Evolutionary conservation across 1,140 invertebrate genomes (phyloP).

Genomic region (Temnothorax longispinosus): DNA sequence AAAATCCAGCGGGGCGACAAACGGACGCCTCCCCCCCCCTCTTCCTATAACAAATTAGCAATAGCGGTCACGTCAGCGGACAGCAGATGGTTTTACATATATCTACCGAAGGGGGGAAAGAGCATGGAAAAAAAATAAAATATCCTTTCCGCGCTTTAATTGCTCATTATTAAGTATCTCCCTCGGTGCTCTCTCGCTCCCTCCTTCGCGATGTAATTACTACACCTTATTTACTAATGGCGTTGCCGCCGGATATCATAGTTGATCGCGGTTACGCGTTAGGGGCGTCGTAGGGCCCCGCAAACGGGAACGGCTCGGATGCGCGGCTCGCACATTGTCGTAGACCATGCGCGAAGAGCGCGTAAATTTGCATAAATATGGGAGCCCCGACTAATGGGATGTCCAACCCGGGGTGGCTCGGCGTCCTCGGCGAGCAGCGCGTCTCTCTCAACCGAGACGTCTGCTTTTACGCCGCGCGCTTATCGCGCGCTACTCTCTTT

Average conservation of each 20-base stretch:
- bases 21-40: background rate
- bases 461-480: background rate
- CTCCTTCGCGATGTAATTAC: slow-evolving; percentile 58
- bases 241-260: slow-evolving; percentile 63
- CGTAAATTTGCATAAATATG: slow-evolving; percentile 44
- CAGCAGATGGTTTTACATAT: background rate
- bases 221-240: slow-evolving; percentile 65
- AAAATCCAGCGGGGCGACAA: background rate
- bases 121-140: slow-evolving; percentile 8
- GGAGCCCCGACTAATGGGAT: background rate
- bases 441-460: background rate
- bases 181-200: background rate
- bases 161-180: slow-evolving; percentile 42
- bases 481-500: background rate
- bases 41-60: background rate
- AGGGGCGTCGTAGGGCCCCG: slow-evolving; percentile 35
- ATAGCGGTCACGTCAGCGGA: background rate
- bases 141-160: slow-evolving; percentile 26
- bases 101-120: no score
- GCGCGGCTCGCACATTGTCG: slow-evolving; percentile 43
- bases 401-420: background rate
- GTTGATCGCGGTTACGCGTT: slow-evolving; percentile 49
- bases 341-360: slow-evolving; percentile 28
- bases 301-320: slow-evolving; percentile 37
- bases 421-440: background rate